Conservation (phyloP, 2,113 vertebrate species). For the Urocynchramus pylzowi region DNA sequence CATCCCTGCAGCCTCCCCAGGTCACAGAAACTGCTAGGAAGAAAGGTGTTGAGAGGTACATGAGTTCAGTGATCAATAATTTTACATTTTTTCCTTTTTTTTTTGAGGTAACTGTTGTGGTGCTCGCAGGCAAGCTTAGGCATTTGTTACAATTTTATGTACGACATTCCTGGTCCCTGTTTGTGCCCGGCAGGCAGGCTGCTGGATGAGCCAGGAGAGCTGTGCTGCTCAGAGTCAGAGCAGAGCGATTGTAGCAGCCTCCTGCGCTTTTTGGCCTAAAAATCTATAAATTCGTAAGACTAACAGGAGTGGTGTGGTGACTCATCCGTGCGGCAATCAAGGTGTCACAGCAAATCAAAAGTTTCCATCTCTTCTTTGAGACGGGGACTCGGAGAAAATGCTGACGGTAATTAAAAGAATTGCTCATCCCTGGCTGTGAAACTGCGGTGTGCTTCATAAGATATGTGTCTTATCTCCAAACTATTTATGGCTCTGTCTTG, state of each 20-base stretch:
- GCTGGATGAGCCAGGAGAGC: background rate
- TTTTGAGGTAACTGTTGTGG: background rate
- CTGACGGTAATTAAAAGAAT: constrained; percentile 37
- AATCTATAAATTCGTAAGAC: background rate
- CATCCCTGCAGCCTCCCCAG: background rate
- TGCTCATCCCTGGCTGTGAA: constrained; percentile 13
- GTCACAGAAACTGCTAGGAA: background rate
- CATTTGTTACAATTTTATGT: background rate
- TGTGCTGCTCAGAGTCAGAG: background rate
- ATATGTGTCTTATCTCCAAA: background rate
- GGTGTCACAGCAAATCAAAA: constrained; percentile 57
- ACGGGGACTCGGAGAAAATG: background rate
- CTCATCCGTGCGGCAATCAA: constrained; percentile 14
- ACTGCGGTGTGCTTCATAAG: background rate
- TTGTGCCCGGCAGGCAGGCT: background rate
- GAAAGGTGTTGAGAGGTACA: background rate
- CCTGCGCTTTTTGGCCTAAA: background rate
- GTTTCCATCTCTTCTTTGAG: constrained; percentile 29
- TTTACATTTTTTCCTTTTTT: background rate
- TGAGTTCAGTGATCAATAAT: background rate
- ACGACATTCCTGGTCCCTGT: background rate
- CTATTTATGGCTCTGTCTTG: background rate
- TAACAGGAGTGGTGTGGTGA: background rate
- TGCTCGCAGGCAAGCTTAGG: background rate
- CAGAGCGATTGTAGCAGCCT: background rate